Percentiles rank a stretch among this genome's conserved stretches.
Evolutionary conservation across 1,140 invertebrate genomes (phyloP).

Genomic region (Choristoneura fumiferana): DNA sequence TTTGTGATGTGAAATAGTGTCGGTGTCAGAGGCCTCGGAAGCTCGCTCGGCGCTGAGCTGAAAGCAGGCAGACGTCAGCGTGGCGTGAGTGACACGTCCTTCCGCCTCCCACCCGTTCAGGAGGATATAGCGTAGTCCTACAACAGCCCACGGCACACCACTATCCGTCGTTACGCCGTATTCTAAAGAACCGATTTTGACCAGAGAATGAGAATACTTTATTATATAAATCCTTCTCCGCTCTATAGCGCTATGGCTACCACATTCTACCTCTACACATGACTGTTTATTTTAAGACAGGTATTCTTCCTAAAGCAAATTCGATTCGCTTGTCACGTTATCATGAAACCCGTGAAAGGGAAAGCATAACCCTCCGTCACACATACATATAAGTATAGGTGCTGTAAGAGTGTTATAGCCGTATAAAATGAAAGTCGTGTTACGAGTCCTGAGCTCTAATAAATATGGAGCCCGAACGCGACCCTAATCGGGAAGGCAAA

Average conservation of each 20-base stretch:
- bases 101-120: slow-evolving; percentile 45
- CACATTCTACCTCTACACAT: background rate
- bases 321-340: slow-evolving; percentile 29
- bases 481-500: slow-evolving; percentile 74
- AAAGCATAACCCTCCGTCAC: slow-evolving; percentile 41
- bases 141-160: slow-evolving; percentile 30
- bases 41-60: slow-evolving; percentile 46
- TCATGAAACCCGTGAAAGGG: slow-evolving; percentile 46
- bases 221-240: too few species aligned
- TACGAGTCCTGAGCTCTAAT: slow-evolving; percentile 69
- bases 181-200: slow-evolving; percentile 12
- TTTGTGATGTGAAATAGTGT: slow-evolving; percentile 36
- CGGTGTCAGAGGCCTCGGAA: slow-evolving; percentile 59
- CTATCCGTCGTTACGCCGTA: slow-evolving; percentile 42
- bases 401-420: slow-evolving; percentile 41
- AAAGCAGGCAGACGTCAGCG: slow-evolving; percentile 57
- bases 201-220: background rate
- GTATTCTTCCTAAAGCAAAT: slow-evolving; percentile 1
- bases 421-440: slow-evolving; percentile 74
- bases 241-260: background rate
- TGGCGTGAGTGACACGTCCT: slow-evolving; percentile 64
- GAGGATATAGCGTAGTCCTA: slow-evolving; percentile 24
- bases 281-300: background rate
- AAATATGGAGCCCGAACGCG: slow-evolving; percentile 70
- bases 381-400: slow-evolving; percentile 38